phyloP scores from a whole-genome alignment of 2,797 vertebrate genomes.

The Pitangus sulphuratus region DNA sequence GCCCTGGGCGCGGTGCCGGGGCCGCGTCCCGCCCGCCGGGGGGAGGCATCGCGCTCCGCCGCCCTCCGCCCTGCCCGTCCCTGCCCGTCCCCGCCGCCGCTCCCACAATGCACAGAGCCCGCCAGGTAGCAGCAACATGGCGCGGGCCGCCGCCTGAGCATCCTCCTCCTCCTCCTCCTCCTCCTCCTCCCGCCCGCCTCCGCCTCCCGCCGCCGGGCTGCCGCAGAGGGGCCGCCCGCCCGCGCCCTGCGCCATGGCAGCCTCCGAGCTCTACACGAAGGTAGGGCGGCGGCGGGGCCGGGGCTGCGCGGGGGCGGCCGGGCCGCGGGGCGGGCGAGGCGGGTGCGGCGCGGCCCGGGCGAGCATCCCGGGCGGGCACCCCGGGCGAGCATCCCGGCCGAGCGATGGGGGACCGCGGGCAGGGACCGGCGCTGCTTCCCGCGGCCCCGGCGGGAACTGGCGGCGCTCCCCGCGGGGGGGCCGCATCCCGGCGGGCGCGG shows the following conservation, averaged over 20 bases:
- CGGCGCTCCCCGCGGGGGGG: too few relatives aligned
- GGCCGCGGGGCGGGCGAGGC: not conserved
- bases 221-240: not conserved
- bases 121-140: not conserved
- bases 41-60: not conserved
- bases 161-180: not conserved
- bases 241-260: not conserved
- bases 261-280: not conserved
- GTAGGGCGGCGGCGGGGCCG: not conserved
- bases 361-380: not conserved
- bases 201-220: not conserved
- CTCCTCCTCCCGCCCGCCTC: not conserved
- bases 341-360: not conserved
- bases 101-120: not conserved
- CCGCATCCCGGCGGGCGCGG: not conserved
- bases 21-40: not conserved
- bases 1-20: not conserved
- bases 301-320: not conserved
- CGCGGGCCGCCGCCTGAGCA: conserved; percentile 1
- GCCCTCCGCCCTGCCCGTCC: not conserved
- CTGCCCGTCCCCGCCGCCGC: not conserved
- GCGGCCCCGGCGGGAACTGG: not conserved
- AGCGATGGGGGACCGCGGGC: not conserved
- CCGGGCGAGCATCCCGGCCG: not conserved
- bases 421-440: not conserved